Percentiles rank a stretch among this genome's conserved stretches.
Evolutionary conservation across 2,888 invertebrate genomes (phyloP).

Genomic region (Atherix ibis): DNA sequence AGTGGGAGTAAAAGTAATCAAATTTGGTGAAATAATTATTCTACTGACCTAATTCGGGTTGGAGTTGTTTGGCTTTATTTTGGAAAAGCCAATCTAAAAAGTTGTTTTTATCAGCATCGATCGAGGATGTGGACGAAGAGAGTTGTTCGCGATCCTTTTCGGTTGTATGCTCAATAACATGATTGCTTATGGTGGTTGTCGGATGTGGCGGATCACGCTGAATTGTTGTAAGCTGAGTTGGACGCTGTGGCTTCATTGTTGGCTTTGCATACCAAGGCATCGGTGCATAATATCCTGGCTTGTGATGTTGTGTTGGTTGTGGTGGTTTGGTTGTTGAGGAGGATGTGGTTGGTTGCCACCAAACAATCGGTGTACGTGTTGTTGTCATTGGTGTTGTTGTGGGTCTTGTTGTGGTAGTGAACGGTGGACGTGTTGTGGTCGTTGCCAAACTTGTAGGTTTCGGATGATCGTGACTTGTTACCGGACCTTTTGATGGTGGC

Average conservation of each 20-base stretch:
- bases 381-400: constrained; percentile 2
- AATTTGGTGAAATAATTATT: no score
- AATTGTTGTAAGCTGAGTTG: background rate
- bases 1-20: no score
- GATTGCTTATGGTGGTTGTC: no score
- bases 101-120: constrained; percentile 9
- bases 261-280: background rate
- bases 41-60: constrained; percentile 9
- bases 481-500: constrained; percentile 5
- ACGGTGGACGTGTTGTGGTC: constrained; percentile 2
- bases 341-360: background rate
- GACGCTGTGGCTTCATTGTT: background rate
- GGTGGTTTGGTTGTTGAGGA: background rate
- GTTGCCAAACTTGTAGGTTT: constrained; percentile 3
- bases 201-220: background rate
- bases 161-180: no score
- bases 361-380: background rate
- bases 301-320: constrained; percentile 7
- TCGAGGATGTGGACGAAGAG: constrained; percentile 5
- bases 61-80: constrained; percentile 10
- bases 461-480: constrained; percentile 1
- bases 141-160: constrained; percentile 3
- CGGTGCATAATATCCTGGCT: constrained; percentile 9
- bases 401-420: constrained; percentile 3
- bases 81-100: constrained; percentile 14